Conservation (phyloP, 2,888 invertebrate genomes). For the Polydrusus tereticollis region DNA sequence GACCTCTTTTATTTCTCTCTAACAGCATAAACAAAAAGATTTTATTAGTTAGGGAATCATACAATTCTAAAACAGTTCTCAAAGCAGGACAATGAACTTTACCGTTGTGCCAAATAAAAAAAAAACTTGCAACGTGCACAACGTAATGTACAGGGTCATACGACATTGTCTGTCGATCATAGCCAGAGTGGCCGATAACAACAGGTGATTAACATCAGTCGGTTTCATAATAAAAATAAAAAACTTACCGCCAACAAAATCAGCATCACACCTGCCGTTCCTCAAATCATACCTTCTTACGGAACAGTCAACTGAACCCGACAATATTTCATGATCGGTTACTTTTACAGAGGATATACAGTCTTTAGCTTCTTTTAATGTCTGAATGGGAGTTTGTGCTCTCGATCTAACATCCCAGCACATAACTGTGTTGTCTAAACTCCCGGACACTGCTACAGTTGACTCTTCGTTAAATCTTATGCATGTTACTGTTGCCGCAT, state of each 20-base stretch:
- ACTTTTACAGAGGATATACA: slow-evolving; percentile 84
- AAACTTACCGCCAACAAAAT: slow-evolving; percentile 82
- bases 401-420: slow-evolving; percentile 88
- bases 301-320: slow-evolving; percentile 90
- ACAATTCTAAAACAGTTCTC: no score
- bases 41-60: no score
- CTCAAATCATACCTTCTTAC: slow-evolving; percentile 92
- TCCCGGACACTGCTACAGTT: slow-evolving; percentile 91
- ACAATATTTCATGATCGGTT: slow-evolving; percentile 90
- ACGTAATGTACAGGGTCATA: no score
- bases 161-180: no score
- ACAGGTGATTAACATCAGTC: background rate
- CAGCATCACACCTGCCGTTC: slow-evolving; percentile 84
- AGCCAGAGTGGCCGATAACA: no score
- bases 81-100: no score
- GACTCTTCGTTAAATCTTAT: slow-evolving; percentile 97
- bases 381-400: slow-evolving; percentile 81
- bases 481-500: slow-evolving; percentile 88
- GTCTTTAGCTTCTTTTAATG: slow-evolving; percentile 94
- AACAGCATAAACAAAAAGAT: no score
- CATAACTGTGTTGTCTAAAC: slow-evolving; percentile 92
- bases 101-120: no score
- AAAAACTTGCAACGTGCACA: no score
- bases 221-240: background rate
- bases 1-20: no score